Evolutionary conservation across 2,113 vertebrate species (phyloP).

Genomic region (Gobio gobio): DNA sequence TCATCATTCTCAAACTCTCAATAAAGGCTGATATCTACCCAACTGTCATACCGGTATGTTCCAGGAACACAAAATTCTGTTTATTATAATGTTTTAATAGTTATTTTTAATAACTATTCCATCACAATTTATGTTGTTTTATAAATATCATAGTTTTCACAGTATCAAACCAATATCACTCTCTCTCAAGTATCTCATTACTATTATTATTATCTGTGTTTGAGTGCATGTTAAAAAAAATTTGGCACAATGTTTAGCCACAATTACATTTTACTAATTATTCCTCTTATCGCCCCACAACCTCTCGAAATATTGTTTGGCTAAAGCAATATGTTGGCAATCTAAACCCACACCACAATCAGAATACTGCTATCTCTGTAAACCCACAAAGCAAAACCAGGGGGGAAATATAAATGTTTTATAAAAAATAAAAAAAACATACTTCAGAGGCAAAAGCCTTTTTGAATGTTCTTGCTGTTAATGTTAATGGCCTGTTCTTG

Average conservation of each 20-base stretch:
- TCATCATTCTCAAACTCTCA: constrained; percentile 39
- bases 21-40: not conserved
- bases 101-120: not conserved
- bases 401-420: not conserved
- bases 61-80: not conserved
- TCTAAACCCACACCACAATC: not conserved
- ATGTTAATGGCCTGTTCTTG: not conserved
- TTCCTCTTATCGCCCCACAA: not conserved
- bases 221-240: not conserved
- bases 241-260: too few species aligned
- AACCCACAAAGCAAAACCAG: not conserved
- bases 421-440: not conserved
- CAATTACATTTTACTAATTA: not conserved
- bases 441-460: not conserved
- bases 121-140: too few species aligned
- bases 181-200: not conserved
- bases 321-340: not conserved
- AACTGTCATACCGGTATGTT: not conserved
- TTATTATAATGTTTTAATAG: not conserved
- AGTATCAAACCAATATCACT: too few species aligned
- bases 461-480: not conserved
- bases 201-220: not conserved
- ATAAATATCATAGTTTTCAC: too few species aligned
- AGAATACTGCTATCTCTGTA: not conserved
- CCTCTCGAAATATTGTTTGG: not conserved